phyloP scores from a whole-genome alignment of 2,113 vertebrate genomes.

The Sarotherodon lohbergeri region DNA sequence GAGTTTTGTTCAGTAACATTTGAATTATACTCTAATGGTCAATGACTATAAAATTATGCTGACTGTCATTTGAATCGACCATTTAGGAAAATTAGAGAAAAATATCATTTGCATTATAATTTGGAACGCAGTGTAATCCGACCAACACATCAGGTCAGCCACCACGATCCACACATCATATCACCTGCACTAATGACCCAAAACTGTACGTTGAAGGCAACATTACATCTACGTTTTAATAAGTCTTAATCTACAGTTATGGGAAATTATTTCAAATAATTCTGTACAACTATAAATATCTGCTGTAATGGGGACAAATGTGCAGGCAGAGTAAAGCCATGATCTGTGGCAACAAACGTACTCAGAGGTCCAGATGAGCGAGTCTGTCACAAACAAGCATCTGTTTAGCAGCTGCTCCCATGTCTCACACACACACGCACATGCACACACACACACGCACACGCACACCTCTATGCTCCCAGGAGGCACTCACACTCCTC shows the following conservation, averaged over 20 bases:
- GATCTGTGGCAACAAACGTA: not conserved
- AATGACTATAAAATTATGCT: no score
- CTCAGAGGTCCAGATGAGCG: not conserved
- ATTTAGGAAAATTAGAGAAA: no score
- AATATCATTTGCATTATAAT: no score
- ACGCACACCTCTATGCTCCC: not conserved
- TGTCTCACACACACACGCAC: accelerated
- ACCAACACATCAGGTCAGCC: not conserved
- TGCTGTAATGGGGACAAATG: not conserved
- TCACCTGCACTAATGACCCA: not conserved
- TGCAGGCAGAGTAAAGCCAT: not conserved
- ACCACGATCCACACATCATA: not conserved
- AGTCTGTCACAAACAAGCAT: not conserved
- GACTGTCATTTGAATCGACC: no score
- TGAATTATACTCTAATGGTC: no score
- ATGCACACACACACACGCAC: no score
- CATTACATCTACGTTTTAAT: not conserved
- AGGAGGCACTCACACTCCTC: not conserved
- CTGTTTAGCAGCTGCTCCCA: not conserved
- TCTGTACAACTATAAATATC: not conserved
- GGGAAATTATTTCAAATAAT: not conserved
- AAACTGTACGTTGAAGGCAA: not conserved
- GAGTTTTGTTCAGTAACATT: no score
- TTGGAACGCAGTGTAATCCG: not conserved
- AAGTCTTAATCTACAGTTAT: not conserved